Conservation (phyloP, 1,140 invertebrate species). For the Microplitis demolitor region DNA sequence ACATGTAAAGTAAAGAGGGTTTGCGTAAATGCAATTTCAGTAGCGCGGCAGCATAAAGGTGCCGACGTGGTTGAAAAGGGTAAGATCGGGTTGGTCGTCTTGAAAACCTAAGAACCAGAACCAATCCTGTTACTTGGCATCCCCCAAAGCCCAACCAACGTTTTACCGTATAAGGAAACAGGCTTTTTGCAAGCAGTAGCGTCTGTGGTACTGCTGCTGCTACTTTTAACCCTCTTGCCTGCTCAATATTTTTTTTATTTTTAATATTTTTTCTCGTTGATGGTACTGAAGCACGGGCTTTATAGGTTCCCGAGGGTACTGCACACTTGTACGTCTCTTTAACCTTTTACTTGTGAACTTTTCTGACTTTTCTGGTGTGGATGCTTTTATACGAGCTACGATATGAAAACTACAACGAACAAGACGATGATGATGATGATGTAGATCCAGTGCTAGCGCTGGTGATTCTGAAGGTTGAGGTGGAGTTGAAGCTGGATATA, state of each 20-base stretch:
- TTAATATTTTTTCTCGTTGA: not conserved
- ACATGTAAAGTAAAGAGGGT: slow-evolving; percentile 1
- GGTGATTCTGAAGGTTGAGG: too few relatives aligned
- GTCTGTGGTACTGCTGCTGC: not conserved
- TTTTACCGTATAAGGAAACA: not conserved
- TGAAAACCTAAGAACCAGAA: not conserved
- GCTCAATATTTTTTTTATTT: not conserved
- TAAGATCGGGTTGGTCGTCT: slow-evolving; percentile 19
- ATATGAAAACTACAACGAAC: slow-evolving; percentile 2
- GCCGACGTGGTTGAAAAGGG: slow-evolving; percentile 7
- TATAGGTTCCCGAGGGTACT: slow-evolving; percentile 24
- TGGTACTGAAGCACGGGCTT: slow-evolving; percentile 8
- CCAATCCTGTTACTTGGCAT: slow-evolving; percentile 15
- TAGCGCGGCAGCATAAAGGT: slow-evolving; percentile 5
- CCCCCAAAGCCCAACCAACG: not conserved
- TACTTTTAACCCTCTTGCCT: too few relatives aligned
- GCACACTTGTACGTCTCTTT: slow-evolving; percentile 6
- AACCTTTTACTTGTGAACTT: slow-evolving; percentile 4
- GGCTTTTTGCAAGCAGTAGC: not conserved
- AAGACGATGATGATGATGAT: too few relatives aligned
- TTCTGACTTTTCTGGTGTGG: too few relatives aligned
- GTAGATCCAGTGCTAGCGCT: too few relatives aligned
- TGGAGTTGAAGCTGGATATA: too few relatives aligned
- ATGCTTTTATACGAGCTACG: too few relatives aligned
- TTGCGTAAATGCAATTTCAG: slow-evolving; percentile 21